phyloP scores from a whole-genome alignment of 1,140 invertebrate genomes.

The Gryllus bimaculatus region DNA sequence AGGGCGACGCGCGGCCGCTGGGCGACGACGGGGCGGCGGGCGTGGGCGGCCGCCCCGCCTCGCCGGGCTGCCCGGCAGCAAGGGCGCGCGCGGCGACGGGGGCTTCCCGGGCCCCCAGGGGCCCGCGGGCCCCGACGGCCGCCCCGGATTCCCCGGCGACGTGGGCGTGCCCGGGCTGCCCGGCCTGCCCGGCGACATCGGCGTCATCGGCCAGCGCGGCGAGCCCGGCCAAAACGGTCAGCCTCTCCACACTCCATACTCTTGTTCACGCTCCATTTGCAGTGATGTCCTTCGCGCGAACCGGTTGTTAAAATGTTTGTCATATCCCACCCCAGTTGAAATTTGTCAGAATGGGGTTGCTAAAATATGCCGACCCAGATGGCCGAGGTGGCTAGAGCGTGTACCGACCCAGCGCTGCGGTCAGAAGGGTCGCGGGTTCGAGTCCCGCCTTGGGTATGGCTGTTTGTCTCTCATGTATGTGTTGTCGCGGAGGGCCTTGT shows the following conservation, averaged over 20 bases:
- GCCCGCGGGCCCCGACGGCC: constrained; percentile 18
- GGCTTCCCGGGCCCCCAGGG: constrained; percentile 18
- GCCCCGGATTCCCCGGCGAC: neutral
- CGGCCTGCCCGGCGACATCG: constrained; percentile 11
- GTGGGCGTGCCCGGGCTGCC: constrained; percentile 17
- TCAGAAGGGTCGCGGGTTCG: too few species aligned
- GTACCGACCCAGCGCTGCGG: too few species aligned
- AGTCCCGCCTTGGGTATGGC: too few species aligned
- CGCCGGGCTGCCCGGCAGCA: constrained; percentile 18
- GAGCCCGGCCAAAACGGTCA: constrained; percentile 6
- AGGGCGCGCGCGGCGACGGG: constrained; percentile 22
- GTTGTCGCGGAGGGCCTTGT: too few species aligned
- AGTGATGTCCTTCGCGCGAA: too few species aligned
- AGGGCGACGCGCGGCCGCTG: constrained; percentile 24
- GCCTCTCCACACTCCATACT: neutral
- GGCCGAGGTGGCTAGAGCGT: too few species aligned
- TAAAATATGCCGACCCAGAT: too few species aligned
- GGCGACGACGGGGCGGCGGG: constrained; percentile 28
- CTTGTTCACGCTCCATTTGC: too few species aligned
- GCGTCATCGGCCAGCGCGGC: constrained; percentile 7
- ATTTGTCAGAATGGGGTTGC: too few species aligned
- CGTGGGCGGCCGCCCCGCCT: neutral
- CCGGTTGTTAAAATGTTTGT: too few species aligned
- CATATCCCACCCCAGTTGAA: too few species aligned
- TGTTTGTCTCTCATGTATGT: too few species aligned